Conservation (phyloP, 2,888 invertebrate species). For the Aphelenchoides bicaudatus region DNA sequence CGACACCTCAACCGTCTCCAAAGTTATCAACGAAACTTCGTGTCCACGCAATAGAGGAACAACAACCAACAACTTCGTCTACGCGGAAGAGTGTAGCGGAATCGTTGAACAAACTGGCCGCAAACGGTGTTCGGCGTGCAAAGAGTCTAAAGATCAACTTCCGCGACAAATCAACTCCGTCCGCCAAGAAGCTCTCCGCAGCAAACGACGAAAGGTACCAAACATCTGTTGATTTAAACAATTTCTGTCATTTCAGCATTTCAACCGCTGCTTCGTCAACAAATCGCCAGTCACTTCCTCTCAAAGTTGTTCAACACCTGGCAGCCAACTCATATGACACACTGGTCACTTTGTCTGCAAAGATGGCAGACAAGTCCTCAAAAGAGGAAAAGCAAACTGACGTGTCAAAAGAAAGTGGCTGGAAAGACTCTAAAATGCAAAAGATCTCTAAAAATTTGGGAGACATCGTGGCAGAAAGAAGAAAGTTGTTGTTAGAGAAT, state of each 20-base stretch:
- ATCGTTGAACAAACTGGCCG: too few relatives aligned
- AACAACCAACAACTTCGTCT: not conserved
- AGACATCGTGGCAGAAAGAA: too few relatives aligned
- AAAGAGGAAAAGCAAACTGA: too few relatives aligned
- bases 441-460: too few relatives aligned
- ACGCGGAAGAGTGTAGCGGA: too few relatives aligned
- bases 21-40: not conserved
- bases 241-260: too few relatives aligned
- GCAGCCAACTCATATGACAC: constrained; percentile 13
- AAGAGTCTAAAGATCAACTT: constrained; percentile 16
- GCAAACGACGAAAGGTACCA: not conserved
- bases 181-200: not conserved
- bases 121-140: constrained; percentile 11
- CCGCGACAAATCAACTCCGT: not conserved
- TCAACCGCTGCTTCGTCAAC: not conserved
- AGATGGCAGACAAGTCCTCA: not conserved
- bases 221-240: too few relatives aligned
- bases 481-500: too few relatives aligned
- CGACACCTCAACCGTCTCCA: not conserved
- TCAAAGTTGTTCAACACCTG: constrained; percentile 3
- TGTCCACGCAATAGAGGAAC: not conserved
- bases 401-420: too few relatives aligned
- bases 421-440: too few relatives aligned
- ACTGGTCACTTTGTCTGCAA: not conserved
- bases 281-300: too few relatives aligned